phyloP scores from a whole-genome alignment of 2,113 vertebrate genomes.

The Tetrax tetrax region DNA sequence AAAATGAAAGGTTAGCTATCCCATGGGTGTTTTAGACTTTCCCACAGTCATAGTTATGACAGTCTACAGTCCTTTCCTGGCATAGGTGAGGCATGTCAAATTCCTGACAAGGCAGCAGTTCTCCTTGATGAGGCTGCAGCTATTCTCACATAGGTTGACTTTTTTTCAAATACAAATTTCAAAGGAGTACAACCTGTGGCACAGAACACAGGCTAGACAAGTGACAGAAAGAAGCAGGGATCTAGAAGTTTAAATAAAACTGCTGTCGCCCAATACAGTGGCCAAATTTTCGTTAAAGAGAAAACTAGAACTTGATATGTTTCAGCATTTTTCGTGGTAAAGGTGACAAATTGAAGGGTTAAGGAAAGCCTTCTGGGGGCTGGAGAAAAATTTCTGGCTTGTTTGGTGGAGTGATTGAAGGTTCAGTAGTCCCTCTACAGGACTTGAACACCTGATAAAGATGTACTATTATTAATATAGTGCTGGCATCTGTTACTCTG shows the following conservation, averaged over 20 bases:
- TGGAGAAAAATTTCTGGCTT: neutral
- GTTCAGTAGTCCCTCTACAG: neutral
- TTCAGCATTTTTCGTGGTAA: neutral
- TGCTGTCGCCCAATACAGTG: neutral
- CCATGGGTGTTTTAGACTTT: neutral
- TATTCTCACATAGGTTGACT: neutral
- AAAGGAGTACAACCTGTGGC: neutral
- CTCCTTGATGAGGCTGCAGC: neutral
- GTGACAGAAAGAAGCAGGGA: neutral
- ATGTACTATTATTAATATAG: neutral
- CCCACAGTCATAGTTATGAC: neutral
- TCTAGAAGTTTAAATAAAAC: neutral
- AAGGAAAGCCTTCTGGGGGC: neutral
- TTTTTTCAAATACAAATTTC: neutral
- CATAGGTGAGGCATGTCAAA: neutral
- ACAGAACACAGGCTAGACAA: neutral
- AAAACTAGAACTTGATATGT: neutral
- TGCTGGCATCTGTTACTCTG: neutral
- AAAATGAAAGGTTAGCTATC: conserved; percentile 1
- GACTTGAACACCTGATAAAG: neutral
- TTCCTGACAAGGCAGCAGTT: neutral
- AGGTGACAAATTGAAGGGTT: neutral
- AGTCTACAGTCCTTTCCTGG: neutral
- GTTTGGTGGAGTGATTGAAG: neutral
- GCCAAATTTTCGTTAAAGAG: neutral